Percentiles rank a stretch among this genome's conserved stretches.
phyloP scores from a whole-genome alignment of 2,113 vertebrate genomes.

The Crotophaga sulcirostris region DNA sequence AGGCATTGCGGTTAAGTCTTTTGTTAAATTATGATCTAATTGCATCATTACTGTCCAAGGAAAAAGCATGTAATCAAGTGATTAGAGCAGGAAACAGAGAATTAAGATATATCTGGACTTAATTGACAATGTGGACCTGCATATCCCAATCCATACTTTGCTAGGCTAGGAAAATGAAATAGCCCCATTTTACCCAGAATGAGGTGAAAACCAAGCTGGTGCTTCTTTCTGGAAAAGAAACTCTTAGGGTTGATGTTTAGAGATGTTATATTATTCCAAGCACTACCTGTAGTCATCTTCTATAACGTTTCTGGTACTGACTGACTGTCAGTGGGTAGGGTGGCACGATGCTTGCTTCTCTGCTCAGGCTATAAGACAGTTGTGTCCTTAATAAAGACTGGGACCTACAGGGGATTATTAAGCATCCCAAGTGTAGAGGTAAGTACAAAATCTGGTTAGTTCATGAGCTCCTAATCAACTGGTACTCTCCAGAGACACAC shows the following conservation, averaged over 20 bases:
- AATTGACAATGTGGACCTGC: not conserved
- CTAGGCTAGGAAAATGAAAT: not conserved
- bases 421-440: not conserved
- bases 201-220: not conserved
- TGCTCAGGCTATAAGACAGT: not conserved
- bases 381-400: not conserved
- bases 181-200: not conserved
- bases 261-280: not conserved
- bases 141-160: not conserved
- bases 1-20: not conserved
- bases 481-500: not conserved
- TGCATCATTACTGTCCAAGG: not conserved
- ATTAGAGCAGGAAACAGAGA: constrained; percentile 24
- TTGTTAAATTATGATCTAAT: constrained; percentile 5
- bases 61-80: not conserved
- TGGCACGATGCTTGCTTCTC: not conserved
- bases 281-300: not conserved
- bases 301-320: not conserved
- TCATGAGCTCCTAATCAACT: accelerated
- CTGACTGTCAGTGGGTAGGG: not conserved
- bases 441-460: not conserved
- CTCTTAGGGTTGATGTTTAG: not conserved
- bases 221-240: not conserved
- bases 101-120: not conserved
- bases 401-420: not conserved